Percentiles rank a stretch among this genome's conserved stretches.
phyloP scores from a whole-genome alignment of 2,113 vertebrate species.

The Pterophyllum scalare region DNA sequence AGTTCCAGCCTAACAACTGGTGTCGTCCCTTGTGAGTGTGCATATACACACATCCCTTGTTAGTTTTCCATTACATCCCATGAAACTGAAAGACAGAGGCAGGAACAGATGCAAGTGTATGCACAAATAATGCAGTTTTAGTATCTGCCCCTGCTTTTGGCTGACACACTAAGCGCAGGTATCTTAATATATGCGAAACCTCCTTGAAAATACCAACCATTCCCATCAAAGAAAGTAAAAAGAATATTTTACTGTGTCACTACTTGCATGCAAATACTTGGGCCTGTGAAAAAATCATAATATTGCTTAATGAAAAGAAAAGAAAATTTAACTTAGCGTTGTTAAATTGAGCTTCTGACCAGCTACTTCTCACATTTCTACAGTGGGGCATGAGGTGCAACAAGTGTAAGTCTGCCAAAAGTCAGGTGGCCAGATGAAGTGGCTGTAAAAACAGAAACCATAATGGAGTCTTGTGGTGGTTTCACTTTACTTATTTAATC shows the following conservation, averaged over 20 bases:
- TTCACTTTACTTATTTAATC: not conserved
- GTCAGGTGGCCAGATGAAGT: conserved; percentile 11
- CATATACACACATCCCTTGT: conserved; percentile 1
- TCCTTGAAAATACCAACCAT: not conserved
- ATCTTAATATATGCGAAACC: not conserved
- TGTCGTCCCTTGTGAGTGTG: conserved; percentile 62
- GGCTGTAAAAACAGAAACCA: conserved; percentile 16
- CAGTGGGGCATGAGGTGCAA: conserved; percentile 10
- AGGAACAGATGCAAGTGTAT: conserved; percentile 13
- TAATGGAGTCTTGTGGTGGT: not conserved
- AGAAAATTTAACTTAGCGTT: not conserved
- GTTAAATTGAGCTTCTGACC: not conserved
- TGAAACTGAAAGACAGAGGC: conserved; percentile 2
- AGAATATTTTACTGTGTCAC: not conserved
- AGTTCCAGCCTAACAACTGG: conserved; percentile 66
- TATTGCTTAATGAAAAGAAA: not conserved
- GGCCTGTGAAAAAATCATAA: not conserved
- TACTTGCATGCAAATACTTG: not conserved
- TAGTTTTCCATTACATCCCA: conserved; percentile 51
- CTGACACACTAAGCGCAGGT: not conserved
- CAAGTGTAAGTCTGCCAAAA: conserved; percentile 29
- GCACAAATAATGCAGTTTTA: conserved; percentile 3
- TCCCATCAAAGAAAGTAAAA: not conserved
- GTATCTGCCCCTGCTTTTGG: not conserved
- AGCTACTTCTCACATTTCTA: not conserved